phyloP scores from a whole-genome alignment of 2,113 vertebrate species.

The Micronisus gabar region DNA sequence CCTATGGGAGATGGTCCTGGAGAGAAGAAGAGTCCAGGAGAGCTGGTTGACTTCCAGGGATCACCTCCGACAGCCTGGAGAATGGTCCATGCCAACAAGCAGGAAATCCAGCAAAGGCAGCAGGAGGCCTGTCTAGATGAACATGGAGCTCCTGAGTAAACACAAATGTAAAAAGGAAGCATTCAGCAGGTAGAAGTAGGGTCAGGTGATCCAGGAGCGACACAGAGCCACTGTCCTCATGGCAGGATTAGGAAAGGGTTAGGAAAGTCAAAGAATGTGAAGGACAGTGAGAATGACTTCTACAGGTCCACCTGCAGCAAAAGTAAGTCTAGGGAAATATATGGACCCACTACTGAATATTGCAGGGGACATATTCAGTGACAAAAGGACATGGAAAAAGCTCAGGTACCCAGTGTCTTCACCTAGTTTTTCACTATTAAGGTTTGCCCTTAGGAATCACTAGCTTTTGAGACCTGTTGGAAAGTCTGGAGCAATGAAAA shows the following conservation, averaged over 20 bases:
- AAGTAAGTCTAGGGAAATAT: background rate
- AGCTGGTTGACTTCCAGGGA: background rate
- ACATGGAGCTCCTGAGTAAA: background rate
- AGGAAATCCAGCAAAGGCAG: background rate
- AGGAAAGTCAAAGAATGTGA: background rate
- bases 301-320: background rate
- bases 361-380: background rate
- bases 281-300: background rate
- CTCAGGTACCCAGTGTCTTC: background rate
- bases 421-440: background rate
- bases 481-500: background rate
- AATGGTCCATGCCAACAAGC: background rate
- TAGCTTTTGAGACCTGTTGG: background rate
- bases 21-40: background rate
- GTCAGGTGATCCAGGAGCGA: background rate
- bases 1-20: background rate
- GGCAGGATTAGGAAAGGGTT: background rate
- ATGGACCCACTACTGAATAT: background rate
- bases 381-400: background rate
- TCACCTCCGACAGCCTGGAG: background rate
- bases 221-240: background rate
- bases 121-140: background rate
- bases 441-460: background rate
- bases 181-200: background rate
- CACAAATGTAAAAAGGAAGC: background rate